Base-by-base conservation (phyloP, 2,797 vertebrate species). In the Cyprinodon diabolis region DNA sequence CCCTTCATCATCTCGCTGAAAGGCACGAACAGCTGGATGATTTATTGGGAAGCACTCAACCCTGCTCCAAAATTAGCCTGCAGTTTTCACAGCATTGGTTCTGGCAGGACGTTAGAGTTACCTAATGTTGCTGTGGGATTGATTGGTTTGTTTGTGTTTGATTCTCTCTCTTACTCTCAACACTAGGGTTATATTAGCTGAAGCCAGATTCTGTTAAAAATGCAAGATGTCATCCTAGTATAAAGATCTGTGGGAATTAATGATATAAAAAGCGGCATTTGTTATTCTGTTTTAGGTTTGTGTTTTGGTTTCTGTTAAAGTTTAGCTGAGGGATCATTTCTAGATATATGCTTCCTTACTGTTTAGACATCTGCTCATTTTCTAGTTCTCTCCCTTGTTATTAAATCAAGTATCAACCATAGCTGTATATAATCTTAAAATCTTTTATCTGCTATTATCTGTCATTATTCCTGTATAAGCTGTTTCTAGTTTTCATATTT, bases 1-100 rank as follows among this genome's bases (percentile, higher is more conserved):
- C 73, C 54, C 71, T 25, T 66, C 76, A 49, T 72, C 74, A 62
- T 73, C 84, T 75, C 66, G 6, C 71, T 89, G 91, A 93, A 71
- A 70, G 90, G 89, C 85, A 56, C 55, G 68, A 93, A 90, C 95
- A 96, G 95, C 91, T 96, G 95, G 80, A 54, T 68, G 67, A 84
- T 85, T 86, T 84, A 66, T 66, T 84, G 81, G 87, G 80, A 69
- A 81, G 75, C 2, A 68, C 81, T 60, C 47, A 52, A 65, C 62
- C 40, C 1, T 13, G 62, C 75, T 90, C 89, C 88, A 87, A 89
- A 95, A 88, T 89, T 93, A 93, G 90, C 84, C 76, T 79, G 25
- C 68, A 65, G 87, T 86, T 79, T 79, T 78, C 78, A 75, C 60
- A 54, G 75, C 70, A 81, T 62, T 75, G 75, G 78, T 75, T 72